Base-by-base conservation (phyloP, 2,113 vertebrate genomes). In the Hippotragus niger region DNA sequence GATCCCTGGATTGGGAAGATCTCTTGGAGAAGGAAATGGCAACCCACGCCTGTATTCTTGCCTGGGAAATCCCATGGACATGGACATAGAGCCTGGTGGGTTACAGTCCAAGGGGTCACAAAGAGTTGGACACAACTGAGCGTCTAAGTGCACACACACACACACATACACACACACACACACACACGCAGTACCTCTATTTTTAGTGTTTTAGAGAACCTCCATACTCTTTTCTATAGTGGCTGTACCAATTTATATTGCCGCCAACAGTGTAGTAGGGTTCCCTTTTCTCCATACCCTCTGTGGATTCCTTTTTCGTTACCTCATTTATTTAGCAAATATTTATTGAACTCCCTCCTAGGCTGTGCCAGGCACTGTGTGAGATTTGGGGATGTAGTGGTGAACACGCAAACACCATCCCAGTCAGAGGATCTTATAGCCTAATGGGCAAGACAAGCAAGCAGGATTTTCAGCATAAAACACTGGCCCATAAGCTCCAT, bases 101-200 rank as follows among this genome's bases (percentile, higher is more conserved):
- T 36, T 71, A 23, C 19, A 71, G n/a, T 71, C 64, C 64, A 71
- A 71, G 36, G 64, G 64, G n/a, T 71, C 64, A 71, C 33, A 71
- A 21, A 71, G 19, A 36, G 9, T 71, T 71, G n/a, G 64, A 71
- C n/a, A 71, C 19, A 21, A 21, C 64, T 71, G n/a, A 71, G 64
- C 9, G 0, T 36, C 64, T 71, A 71, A 71, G 64, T 2, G 1
- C 14, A 0, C 6, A 1, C 25, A 3, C 27, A 31, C 57, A 58
- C 55, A 58, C 6, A 14, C 27, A n/a, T n/a, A n/a, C n/a, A 67
- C 7, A n/a, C 0, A 3, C 58, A 31, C 31, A 33, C 7, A n/a
- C 16, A n/a, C 33, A 67, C 7, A n/a, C 0, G 17, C 9, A 36
- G 64, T 23, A 36, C 64, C 43, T 78, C 74, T 47, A 29, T 31